phyloP scores from a whole-genome alignment of 2,888 invertebrate genomes.

The Acleris emargana region DNA sequence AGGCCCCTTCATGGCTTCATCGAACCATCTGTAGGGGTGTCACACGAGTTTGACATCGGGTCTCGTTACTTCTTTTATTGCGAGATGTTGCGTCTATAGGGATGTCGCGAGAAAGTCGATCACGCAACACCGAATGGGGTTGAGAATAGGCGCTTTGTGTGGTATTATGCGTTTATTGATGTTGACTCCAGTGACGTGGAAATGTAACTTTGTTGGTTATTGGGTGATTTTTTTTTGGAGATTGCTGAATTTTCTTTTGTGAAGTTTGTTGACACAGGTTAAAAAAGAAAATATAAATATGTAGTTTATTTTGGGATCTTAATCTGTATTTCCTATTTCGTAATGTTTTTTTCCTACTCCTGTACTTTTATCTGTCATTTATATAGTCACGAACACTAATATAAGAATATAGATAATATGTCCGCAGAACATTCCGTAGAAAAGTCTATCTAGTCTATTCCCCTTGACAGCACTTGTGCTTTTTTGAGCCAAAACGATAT shows the following conservation, averaged over 20 bases:
- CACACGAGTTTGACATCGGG: constrained; percentile 29
- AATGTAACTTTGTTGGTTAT: neutral
- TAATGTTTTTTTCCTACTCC: too few relatives aligned
- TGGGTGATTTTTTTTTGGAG: neutral
- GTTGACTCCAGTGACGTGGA: neutral
- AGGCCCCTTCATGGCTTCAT: constrained; percentile 14
- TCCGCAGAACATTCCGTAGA: too few relatives aligned
- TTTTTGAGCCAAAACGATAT: too few relatives aligned
- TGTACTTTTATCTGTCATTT: too few relatives aligned
- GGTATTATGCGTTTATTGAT: constrained; percentile 16
- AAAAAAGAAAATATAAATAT: too few relatives aligned
- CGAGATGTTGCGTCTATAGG: constrained; percentile 23
- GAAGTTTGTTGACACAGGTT: too few relatives aligned
- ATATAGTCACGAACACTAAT: too few relatives aligned
- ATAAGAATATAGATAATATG: too few relatives aligned
- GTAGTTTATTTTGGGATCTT: too few relatives aligned
- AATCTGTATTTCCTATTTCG: too few relatives aligned
- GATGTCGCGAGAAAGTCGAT: constrained; percentile 27
- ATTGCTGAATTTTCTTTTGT: neutral
- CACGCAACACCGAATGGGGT: constrained; percentile 24
- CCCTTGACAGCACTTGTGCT: too few relatives aligned
- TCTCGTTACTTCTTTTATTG: constrained; percentile 33
- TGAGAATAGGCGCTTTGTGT: constrained; percentile 25
- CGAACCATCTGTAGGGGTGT: constrained; percentile 24
- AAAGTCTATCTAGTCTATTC: too few relatives aligned